phyloP scores from a whole-genome alignment of 2,888 invertebrate species.

The Atethmia centrago region DNA sequence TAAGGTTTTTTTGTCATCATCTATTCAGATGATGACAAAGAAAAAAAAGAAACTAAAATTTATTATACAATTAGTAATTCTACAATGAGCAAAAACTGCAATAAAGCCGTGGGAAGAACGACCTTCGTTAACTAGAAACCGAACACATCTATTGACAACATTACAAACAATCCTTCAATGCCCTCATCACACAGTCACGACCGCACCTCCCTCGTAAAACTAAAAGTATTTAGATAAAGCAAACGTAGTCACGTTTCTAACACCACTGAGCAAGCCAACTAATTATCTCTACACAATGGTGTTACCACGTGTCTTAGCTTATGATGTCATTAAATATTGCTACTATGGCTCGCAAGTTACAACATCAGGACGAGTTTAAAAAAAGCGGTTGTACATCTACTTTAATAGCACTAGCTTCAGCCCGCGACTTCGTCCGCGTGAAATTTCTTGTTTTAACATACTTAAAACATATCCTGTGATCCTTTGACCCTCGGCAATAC shows the following conservation, averaged over 20 bases:
- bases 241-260: conserved; percentile 57
- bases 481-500: not conserved
- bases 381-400: not conserved
- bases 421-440: not conserved
- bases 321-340: conserved; percentile 49
- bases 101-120: not conserved
- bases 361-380: conserved; percentile 8
- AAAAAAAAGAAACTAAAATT: too few relatives aligned
- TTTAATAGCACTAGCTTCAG: not conserved
- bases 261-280: conserved; percentile 20
- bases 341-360: conserved; percentile 6
- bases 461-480: not conserved
- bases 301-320: conserved; percentile 51
- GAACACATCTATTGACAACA: not conserved
- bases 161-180: not conserved
- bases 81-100: not conserved
- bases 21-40: too few relatives aligned
- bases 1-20: too few relatives aligned
- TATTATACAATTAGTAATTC: too few relatives aligned
- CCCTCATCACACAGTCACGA: conserved; percentile 32
- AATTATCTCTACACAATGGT: conserved; percentile 51
- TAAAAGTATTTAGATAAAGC: conserved; percentile 53
- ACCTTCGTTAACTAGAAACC: not conserved
- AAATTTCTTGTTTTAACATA: too few relatives aligned
- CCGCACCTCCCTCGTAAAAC: conserved; percentile 35